Percentiles rank a stretch among this genome's conserved stretches.
phyloP scores from a whole-genome alignment of 2,797 vertebrate genomes.

The Pseudomugil gertrudae region DNA sequence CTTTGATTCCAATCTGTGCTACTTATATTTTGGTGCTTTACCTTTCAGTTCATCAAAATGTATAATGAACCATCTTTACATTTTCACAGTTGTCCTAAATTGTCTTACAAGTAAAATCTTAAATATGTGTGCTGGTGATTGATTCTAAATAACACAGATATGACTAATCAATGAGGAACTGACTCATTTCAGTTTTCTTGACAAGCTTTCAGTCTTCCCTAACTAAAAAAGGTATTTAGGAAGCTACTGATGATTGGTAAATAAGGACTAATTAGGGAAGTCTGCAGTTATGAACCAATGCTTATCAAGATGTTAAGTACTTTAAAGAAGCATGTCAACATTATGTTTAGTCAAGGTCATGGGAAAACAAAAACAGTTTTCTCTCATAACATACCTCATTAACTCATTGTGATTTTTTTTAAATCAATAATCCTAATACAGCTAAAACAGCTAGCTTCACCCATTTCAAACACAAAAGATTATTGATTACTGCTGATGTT shows the following conservation, averaged over 20 bases:
- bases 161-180: slow-evolving; percentile 23
- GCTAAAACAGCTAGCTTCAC: slow-evolving; percentile 52
- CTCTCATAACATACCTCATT: slow-evolving; percentile 9
- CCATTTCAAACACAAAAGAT: slow-evolving; percentile 55
- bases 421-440: slow-evolving; percentile 51
- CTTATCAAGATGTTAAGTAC: neutral
- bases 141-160: slow-evolving; percentile 29
- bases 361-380: slow-evolving; percentile 7
- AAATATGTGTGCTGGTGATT: neutral
- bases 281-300: neutral
- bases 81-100: neutral
- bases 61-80: neutral
- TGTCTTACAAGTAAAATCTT: neutral
- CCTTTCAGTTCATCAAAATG: slow-evolving; percentile 5
- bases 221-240: neutral
- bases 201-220: slow-evolving; percentile 13
- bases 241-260: neutral
- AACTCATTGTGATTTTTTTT: slow-evolving; percentile 36
- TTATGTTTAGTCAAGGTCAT: neutral
- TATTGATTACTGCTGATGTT: slow-evolving; percentile 43
- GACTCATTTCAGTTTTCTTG: slow-evolving; percentile 26
- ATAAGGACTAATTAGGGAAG: neutral
- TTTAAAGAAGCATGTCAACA: neutral
- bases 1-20: neutral
- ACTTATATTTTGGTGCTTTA: slow-evolving; percentile 2